Conservation (phyloP, 1,140 invertebrate genomes). For the Helicoverpa armigera region DNA sequence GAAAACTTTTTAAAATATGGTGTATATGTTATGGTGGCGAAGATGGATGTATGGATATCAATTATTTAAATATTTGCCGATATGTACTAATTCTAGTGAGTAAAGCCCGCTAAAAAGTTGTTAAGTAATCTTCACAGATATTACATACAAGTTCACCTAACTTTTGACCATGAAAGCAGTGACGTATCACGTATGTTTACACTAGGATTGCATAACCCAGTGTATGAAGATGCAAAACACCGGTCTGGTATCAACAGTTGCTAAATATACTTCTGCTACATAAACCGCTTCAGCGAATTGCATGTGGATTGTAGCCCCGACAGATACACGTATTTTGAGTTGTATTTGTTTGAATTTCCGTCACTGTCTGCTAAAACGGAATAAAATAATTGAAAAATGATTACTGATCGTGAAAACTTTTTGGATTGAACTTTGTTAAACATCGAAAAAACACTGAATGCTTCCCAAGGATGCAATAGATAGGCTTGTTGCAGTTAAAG, state of each 20-base stretch:
- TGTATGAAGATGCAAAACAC: conserved; percentile 28
- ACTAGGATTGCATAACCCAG: not conserved
- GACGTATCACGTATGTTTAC: conserved; percentile 13
- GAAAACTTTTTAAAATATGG: too few species aligned
- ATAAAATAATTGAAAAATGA: not conserved
- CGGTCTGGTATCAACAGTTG: not conserved
- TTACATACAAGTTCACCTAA: not conserved
- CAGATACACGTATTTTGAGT: not conserved
- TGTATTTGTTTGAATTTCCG: not conserved
- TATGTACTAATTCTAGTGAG: too few species aligned
- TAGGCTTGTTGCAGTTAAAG: too few species aligned
- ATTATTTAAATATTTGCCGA: too few species aligned
- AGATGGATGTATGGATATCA: too few species aligned
- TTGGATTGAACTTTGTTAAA: too few species aligned
- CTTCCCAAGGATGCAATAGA: too few species aligned
- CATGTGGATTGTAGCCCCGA: conserved; percentile 12
- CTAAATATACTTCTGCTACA: conserved; percentile 26
- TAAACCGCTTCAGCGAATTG: conserved; percentile 22
- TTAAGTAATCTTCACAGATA: too few species aligned
- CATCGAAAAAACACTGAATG: too few species aligned
- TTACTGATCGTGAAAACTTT: too few species aligned
- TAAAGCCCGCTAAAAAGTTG: too few species aligned
- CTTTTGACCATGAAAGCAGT: not conserved
- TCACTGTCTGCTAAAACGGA: not conserved
- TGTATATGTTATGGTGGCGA: too few species aligned